Evolutionary conservation across 2,113 vertebrate species (phyloP), one percentile per base, ranked within the genome.

Genomic region (Rallus limicola): DNA sequence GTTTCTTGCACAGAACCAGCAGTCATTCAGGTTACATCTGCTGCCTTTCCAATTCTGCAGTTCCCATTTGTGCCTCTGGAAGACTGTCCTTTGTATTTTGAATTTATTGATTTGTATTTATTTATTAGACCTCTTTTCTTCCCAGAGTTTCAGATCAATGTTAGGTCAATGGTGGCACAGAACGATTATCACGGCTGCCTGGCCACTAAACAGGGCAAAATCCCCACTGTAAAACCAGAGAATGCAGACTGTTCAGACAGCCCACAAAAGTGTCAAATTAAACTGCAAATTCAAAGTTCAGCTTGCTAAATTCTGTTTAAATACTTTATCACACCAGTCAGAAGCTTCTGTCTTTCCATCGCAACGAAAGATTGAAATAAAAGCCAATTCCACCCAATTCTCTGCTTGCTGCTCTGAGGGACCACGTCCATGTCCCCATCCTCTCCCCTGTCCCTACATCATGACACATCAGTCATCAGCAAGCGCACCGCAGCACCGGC

Each of bases 81-180:
- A 92, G 48, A 18, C 14, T 21, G 11, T 68, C 56, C 91, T 81
- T 95, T 79, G 34, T 65, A 50, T 53, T 93, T 92, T 88, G 52
- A 48, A 78, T 92, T 53, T 59, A 84, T 89, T 86, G 88, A 88
- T 93, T 92, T 86, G 11, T 93, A 93, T 86, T 79, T 88, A 78
- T 94, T 92, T 95, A 71, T 95, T 81, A 89, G 74, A 60, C 65
- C 56, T 81, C 56, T 92, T 53, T 77, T 86, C 80, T 89, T 91
- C 25, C 29, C 34, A 69, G 84, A 29, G 25, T 68, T 83, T 58
- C 48, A 36, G 70, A 94, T 95, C 93, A 48, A 64, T 89, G 48
- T 9, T 52, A 52, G 88, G 72, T 81, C 86, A 84, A 25, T 36
- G 46, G 87, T 46, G 40, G 62, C 70, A 92, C 63, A 44, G 62